Evolutionary conservation across 2,797 vertebrate species (phyloP).

Genomic region (Avahi laniger): DNA sequence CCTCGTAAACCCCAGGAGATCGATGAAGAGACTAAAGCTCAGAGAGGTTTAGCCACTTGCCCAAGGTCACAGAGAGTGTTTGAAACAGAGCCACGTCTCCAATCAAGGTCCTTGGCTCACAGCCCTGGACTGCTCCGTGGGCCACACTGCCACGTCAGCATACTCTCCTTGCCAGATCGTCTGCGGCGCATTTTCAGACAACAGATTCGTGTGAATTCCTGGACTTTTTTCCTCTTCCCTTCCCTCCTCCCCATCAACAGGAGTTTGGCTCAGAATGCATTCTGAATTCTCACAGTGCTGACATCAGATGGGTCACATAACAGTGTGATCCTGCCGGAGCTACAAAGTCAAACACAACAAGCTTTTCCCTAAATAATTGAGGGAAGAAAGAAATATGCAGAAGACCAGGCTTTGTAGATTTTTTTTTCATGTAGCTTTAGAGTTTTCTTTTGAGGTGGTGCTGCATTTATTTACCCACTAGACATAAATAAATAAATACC

Average conservation of each 20-base stretch:
- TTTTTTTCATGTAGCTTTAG: constrained; percentile 2
- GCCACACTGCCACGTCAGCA: background rate
- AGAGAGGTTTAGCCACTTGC: background rate
- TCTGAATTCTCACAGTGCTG: background rate
- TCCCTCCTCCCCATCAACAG: too few species aligned
- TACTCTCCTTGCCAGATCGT: background rate
- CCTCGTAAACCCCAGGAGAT: background rate
- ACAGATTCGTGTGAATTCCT: background rate
- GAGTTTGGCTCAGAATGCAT: background rate
- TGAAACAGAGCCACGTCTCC: background rate
- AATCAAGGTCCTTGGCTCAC: background rate
- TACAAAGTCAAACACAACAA: background rate
- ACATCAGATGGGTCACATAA: background rate
- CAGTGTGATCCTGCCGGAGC: background rate
- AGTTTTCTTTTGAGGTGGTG: background rate
- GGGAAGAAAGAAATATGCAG: constrained; percentile 31
- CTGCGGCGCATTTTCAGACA: background rate
- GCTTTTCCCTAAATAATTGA: background rate
- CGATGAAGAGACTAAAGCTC: background rate
- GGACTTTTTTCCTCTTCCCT: background rate
- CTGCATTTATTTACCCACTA: background rate
- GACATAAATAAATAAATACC: constrained; percentile 18
- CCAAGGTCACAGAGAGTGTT: background rate
- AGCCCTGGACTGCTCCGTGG: background rate
- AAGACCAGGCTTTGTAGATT: background rate